Evolutionary conservation across 23 tunicate genomes (phyloP), one percentile per base, ranked within the genome.

Genomic region (Clavelina lepadiformis): DNA sequence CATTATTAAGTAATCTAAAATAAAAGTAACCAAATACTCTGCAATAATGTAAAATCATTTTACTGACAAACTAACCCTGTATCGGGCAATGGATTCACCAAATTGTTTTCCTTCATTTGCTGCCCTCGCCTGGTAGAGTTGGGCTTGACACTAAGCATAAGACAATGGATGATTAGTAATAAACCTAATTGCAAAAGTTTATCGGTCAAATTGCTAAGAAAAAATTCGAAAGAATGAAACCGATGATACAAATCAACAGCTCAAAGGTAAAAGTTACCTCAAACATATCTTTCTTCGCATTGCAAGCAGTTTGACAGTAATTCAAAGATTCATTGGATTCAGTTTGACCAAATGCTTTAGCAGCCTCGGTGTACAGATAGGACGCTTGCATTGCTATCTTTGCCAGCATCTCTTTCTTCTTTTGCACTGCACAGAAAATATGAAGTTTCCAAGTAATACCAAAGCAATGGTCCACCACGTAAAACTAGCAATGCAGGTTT

Each of bases 61-160:
- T 53, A 6, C 21, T 11, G 5, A 8, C 20, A n/a, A 58, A 27
- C 77, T 66, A 55, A 91, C 98, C 78, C 58, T 65, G 25, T 58
- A 73, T 35, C 98, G 46, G 1, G 92, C 91, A 35, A 91, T 83
- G 15, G 78, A 76, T 60, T 91, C 98, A 29, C 98, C 98, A 60
- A 65, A 83, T 53, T 62, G 56, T 29, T 83, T 83, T 27, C 51
- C 72, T 33, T 38, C 67, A 32, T 63, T 55, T 3, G 82, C 78
- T 38, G 82, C 86, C 3, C 46, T 66, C 22, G 92, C 92, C 73
- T 82, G 86, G 41, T 82, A 80, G 63, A 56, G 59, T 25, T 91
- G 83, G 13, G 98, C 98, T 0, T 51, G 68, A 70, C 96, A 88
- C 96, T 88, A 68, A 28, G 63, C 28, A 22, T 29, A 69, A 41